These are phyloP conservation scores for Amblyraja radiata DNA, from an alignment of 2,797 vertebrate genomes.

Conservation along the genomic window DNA sequence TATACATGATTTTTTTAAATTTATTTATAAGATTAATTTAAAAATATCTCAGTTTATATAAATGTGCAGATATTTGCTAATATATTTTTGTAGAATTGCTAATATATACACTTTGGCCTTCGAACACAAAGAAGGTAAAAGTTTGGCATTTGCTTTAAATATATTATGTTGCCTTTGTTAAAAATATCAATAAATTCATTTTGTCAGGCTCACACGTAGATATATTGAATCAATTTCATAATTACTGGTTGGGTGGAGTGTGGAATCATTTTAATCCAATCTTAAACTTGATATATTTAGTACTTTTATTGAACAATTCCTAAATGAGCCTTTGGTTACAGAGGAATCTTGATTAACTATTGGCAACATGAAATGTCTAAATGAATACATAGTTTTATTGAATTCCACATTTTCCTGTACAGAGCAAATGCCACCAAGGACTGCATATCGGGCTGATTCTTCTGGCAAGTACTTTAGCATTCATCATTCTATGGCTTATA, in stretches of 20 bases:
- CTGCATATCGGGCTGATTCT: constrained; percentile 76
- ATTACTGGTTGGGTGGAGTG: neutral
- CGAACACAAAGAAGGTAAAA: neutral
- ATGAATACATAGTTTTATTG: constrained; percentile 58
- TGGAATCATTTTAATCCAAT: neutral
- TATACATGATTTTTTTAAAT: neutral
- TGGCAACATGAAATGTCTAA: constrained; percentile 22
- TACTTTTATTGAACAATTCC: constrained; percentile 5
- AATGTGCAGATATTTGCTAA: neutral
- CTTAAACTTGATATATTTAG: neutral
- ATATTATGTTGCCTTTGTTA: constrained; percentile 41
- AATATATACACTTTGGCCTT: neutral
- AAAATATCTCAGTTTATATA: neutral
- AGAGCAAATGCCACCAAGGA: constrained; percentile 85
- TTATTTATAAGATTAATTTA: neutral
- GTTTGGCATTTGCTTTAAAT: constrained; percentile 33
- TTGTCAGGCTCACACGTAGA: neutral
- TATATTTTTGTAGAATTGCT: neutral
- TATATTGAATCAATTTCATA: neutral
- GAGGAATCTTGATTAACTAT: neutral
- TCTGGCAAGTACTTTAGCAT: constrained; percentile 74
- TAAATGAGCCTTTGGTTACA: neutral
- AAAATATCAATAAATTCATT: constrained; percentile 43
- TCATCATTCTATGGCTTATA: constrained; percentile 39
- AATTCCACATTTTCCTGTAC: constrained; percentile 66